A percentile compares a stretch with the other conserved stretches of the same genome.
Conservation (phyloP, 2,113 vertebrate genomes). For the Paramormyrops kingsleyae region DNA sequence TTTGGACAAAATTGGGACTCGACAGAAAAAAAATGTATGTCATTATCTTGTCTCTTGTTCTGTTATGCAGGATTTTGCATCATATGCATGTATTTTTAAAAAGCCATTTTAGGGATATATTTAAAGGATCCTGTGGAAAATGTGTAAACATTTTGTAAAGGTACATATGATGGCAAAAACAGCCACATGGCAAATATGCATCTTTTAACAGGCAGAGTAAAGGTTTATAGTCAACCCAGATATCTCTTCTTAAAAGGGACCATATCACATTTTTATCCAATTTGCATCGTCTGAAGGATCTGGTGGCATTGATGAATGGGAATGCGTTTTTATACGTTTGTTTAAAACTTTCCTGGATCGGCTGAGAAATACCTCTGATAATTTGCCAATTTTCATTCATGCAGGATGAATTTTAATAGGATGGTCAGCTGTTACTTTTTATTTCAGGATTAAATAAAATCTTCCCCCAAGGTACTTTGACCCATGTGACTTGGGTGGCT, state of each 20-base stretch:
- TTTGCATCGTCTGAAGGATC: neutral
- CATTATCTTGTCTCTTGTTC: neutral
- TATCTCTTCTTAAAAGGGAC: neutral
- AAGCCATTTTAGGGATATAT: neutral
- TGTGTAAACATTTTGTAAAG: neutral
- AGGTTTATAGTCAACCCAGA: neutral
- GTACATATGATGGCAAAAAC: neutral
- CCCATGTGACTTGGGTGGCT: neutral
- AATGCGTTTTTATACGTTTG: neutral
- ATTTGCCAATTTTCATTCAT: neutral
- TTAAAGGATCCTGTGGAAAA: neutral
- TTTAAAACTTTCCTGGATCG: neutral
- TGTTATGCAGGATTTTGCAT: neutral
- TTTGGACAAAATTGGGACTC: neutral
- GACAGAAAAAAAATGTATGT: neutral
- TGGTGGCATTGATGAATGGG: neutral
- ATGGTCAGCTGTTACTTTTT: neutral
- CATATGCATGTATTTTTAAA: neutral
- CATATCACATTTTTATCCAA: neutral
- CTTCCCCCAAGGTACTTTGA: neutral
- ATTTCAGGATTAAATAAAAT: neutral
- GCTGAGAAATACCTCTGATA: neutral
- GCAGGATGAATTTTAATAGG: neutral
- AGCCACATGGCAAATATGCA: neutral
- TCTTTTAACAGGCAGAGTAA: neutral